Evolutionary conservation across 2,113 vertebrate genomes (phyloP).

Genomic region (Cnemophilus loriae): DNA sequence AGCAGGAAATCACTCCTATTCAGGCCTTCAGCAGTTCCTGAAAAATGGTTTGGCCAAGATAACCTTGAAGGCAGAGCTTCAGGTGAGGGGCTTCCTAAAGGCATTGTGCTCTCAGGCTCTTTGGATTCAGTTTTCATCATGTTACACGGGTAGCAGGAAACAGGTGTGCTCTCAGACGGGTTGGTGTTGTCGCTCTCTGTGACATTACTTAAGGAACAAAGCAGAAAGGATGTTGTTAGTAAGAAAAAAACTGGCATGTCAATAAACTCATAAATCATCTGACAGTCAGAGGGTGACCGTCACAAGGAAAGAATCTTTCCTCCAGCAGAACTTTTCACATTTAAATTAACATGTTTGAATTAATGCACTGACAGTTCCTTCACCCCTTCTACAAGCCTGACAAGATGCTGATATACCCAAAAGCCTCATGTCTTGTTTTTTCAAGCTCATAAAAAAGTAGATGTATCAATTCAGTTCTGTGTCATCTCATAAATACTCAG

Average conservation of each 20-base stretch:
- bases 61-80: constrained; percentile 79
- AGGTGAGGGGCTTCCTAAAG: constrained; percentile 68
- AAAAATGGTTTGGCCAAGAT: constrained; percentile 93
- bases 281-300: neutral
- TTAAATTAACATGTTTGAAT: neutral
- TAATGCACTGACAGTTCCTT: neutral
- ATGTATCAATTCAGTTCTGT: neutral
- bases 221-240: constrained; percentile 33
- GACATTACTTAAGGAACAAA: constrained; percentile 71
- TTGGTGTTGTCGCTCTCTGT: constrained; percentile 76
- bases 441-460: neutral
- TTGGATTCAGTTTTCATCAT: constrained; percentile 69
- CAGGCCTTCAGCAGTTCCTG: constrained; percentile 73
- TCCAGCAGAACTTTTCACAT: neutral
- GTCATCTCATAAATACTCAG: neutral
- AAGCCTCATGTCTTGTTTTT: neutral
- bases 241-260: neutral
- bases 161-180: constrained; percentile 71
- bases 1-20: constrained; percentile 80
- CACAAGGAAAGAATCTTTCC: neutral
- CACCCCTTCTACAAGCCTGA: neutral
- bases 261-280: neutral
- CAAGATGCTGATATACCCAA: neutral
- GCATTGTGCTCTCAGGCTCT: constrained; percentile 68
- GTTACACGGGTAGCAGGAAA: constrained; percentile 86